A percentile compares a stretch with the other conserved stretches of the same genome.
phyloP scores from a whole-genome alignment of 1,140 invertebrate genomes.

The Platyura marginata region DNA sequence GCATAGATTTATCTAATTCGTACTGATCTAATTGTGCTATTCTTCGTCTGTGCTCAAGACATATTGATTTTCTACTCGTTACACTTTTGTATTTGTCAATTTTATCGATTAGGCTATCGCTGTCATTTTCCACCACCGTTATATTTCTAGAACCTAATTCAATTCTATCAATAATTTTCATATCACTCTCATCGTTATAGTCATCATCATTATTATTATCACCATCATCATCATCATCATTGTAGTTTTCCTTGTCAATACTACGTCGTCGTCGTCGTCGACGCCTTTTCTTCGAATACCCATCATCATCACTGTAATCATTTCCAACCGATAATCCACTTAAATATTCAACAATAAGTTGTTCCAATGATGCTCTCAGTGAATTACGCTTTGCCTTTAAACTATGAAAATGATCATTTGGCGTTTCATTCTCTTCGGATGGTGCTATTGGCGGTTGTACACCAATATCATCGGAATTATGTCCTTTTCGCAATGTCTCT shows the following conservation, averaged over 20 bases:
- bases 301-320: not conserved
- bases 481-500: not conserved
- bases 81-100: not conserved
- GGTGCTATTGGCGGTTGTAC: too few species aligned
- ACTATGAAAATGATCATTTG: not conserved
- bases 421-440: not conserved
- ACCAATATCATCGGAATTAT: not conserved
- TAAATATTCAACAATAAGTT: slow-evolving; percentile 3
- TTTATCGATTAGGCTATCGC: not conserved
- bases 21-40: not conserved
- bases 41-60: not conserved
- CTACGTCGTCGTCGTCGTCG: too few species aligned
- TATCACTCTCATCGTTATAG: not conserved
- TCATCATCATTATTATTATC: not conserved
- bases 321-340: not conserved
- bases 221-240: not conserved
- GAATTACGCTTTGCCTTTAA: slow-evolving; percentile 1
- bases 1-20: slow-evolving; percentile 1
- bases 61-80: not conserved
- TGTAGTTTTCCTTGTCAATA: not conserved
- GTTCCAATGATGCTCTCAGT: slow-evolving; percentile 1
- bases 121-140: not conserved
- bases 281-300: too few species aligned
- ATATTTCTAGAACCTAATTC: not conserved
- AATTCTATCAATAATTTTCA: not conserved